These are phyloP conservation scores for Mola mola DNA, from an alignment of 2,113 vertebrate genomes.

Conservation along the genomic window DNA sequence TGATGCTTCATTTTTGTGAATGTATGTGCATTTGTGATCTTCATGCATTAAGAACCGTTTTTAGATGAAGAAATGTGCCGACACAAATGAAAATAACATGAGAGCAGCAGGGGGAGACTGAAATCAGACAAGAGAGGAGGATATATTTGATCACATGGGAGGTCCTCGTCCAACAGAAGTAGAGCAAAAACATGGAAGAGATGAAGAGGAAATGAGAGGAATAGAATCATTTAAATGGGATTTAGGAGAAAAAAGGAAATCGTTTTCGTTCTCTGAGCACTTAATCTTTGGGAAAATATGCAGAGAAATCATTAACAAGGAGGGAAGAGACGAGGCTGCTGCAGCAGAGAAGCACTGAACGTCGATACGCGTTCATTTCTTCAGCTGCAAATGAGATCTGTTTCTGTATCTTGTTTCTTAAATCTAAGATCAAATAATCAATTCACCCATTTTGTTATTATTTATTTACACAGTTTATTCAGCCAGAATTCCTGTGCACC, in stretches of 20 bases:
- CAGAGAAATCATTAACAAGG: slow-evolving; percentile 30
- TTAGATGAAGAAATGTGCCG: background rate
- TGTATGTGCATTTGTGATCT: background rate
- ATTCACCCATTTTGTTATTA: no score
- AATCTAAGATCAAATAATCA: no score
- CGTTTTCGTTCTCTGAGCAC: slow-evolving; percentile 25
- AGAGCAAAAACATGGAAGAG: background rate
- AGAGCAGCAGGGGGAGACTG: background rate
- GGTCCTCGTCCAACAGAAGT: background rate
- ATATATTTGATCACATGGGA: slow-evolving; percentile 20
- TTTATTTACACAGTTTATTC: no score
- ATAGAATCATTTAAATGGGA: slow-evolving; percentile 33
- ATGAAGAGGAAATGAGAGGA: slow-evolving; percentile 8
- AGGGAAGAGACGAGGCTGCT: slow-evolving; percentile 29
- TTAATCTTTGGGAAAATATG: slow-evolving; percentile 38
- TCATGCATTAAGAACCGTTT: background rate
- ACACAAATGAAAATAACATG: background rate
- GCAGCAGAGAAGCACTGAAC: slow-evolving; percentile 13
- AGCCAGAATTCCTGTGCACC: no score
- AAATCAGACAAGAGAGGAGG: slow-evolving; percentile 5
- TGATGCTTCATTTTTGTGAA: background rate
- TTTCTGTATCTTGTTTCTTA: no score
- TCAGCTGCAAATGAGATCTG: slow-evolving; percentile 10
- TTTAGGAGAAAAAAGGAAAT: slow-evolving; percentile 25
- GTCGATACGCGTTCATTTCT: slow-evolving; percentile 22